Base-by-base conservation (phyloP, 2,797 vertebrate species). In the Enoplosus armatus region DNA sequence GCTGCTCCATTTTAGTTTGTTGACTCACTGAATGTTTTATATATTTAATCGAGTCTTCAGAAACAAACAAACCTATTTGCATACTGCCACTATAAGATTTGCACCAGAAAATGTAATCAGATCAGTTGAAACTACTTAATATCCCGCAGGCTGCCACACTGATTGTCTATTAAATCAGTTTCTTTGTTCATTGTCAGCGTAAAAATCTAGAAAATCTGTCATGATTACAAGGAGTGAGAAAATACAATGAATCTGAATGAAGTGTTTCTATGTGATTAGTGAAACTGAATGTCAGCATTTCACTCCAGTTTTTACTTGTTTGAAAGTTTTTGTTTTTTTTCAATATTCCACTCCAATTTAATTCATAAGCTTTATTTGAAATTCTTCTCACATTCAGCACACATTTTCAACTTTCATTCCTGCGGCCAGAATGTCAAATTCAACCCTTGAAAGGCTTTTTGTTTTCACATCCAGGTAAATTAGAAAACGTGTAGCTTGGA, bases 1-100 rank as follows among this genome's bases (percentile, higher is more conserved):
- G 47, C 74, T 41, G 35, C 35, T 76, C 69, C 56, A n/a, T 51
- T 63, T 82, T 73, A 47, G 59, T 76, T 59, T 70, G 63, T 70
- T 77, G 72, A 77, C 61, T 80, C 37, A 35, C 56, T 63, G 51
- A 82, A 75, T 50, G 27, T 74, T 77, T 83, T 9, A 58, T 47
- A 27, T 53, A 39, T 72, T 86, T 58, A 66, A 54, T 41, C 31
- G 8, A 67, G 56, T 74, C 58, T 24, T 24, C 15, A 50, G 33
- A 79, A 75, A 53, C 62, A 73, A 71, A 61, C 33, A 64, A 35
- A 72, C 2, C 39, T 54, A 73, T 72, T 80, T 80, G 66, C 73
- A 72, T 63, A 61, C 65, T 48, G 39, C 16, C 51, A n/a, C 33
- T 56, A 8, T 50, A 65, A 53, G 61, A 58, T 77, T 72, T 53